phyloP scores from a whole-genome alignment of 2,888 invertebrate genomes.

The Synergus itoensis region DNA sequence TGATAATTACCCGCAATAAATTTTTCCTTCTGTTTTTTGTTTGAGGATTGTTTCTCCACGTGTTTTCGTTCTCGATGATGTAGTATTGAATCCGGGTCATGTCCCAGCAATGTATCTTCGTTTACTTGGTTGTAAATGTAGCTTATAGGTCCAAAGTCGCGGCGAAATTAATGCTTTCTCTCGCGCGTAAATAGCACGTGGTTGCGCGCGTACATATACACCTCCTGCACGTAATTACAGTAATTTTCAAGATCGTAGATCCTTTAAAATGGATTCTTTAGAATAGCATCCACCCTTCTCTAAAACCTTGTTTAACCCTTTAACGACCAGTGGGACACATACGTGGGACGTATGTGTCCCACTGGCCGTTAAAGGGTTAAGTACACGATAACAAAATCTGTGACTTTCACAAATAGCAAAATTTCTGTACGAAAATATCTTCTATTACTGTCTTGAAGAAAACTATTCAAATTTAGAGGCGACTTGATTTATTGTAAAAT shows the following conservation, averaged over 20 bases:
- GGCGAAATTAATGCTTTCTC: conserved; percentile 22
- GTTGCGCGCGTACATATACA: neutral
- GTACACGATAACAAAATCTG: neutral
- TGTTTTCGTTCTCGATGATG: conserved; percentile 2
- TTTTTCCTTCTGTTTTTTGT: too few relatives aligned
- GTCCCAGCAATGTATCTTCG: neutral
- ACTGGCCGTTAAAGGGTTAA: too few relatives aligned
- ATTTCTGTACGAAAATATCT: too few relatives aligned
- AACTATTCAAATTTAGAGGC: too few relatives aligned
- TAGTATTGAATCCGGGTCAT: conserved; percentile 1
- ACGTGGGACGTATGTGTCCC: too few relatives aligned
- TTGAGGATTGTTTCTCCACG: neutral
- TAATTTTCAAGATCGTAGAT: conserved; percentile 18
- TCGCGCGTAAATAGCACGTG: conserved; percentile 1
- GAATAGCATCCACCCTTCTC: neutral
- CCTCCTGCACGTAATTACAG: neutral
- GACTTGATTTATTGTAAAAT: too few relatives aligned
- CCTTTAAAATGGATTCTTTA: neutral
- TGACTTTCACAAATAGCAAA: too few relatives aligned
- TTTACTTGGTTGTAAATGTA: conserved; percentile 3
- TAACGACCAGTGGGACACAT: too few relatives aligned
- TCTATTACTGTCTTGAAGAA: too few relatives aligned
- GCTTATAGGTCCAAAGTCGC: conserved; percentile 13
- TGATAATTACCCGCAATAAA: too few relatives aligned
- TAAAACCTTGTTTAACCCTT: neutral